A percentile compares a stretch with the other conserved stretches of the same genome.
These are phyloP conservation scores for Seriola quinqueradiata DNA, from an alignment of 2,113 vertebrate species.

Conservation along the genomic window DNA sequence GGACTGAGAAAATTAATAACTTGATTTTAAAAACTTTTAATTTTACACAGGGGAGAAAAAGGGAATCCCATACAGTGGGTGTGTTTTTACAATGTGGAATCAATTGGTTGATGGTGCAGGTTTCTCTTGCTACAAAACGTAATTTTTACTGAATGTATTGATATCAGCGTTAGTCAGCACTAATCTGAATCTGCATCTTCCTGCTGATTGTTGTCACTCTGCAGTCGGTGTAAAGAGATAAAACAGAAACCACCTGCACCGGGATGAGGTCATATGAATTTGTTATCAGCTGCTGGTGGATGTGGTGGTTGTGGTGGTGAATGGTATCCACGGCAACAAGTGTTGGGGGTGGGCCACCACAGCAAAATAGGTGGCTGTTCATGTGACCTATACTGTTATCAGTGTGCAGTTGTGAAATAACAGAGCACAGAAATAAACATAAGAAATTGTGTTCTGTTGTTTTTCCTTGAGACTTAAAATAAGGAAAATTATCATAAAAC, in stretches of 20 bases:
- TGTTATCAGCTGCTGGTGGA: conserved; percentile 36
- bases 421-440: background rate
- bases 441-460: background rate
- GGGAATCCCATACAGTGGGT: background rate
- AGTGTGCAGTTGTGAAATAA: background rate
- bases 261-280: conserved; percentile 71
- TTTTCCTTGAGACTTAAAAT: background rate
- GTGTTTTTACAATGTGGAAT: background rate
- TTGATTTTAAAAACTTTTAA: too few species aligned
- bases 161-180: background rate
- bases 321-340: conserved; percentile 53
- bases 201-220: conserved; percentile 19
- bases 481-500: background rate
- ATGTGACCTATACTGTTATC: conserved; percentile 8
- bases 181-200: conserved; percentile 42
- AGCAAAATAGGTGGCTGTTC: conserved; percentile 36
- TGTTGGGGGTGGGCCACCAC: conserved; percentile 23
- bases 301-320: conserved; percentile 22
- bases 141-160: background rate
- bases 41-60: too few species aligned
- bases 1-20: background rate
- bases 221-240: conserved; percentile 16
- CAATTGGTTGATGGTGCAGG: background rate
- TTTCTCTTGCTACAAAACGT: background rate
- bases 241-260: conserved; percentile 51